phyloP scores from a whole-genome alignment of 2,888 invertebrate species.

The Dryobotodes eremita region DNA sequence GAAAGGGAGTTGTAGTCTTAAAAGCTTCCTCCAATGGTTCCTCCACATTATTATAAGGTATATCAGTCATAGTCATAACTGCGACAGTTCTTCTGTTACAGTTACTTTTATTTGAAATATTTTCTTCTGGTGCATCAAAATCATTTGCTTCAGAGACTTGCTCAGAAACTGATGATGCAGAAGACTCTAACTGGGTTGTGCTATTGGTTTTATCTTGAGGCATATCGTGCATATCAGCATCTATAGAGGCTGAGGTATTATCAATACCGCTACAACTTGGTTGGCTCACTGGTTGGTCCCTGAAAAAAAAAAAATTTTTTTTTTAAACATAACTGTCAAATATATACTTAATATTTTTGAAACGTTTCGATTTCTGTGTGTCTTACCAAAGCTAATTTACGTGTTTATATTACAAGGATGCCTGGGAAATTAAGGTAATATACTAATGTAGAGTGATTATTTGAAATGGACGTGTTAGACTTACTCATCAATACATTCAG shows the following conservation, averaged over 20 bases:
- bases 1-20: constrained; percentile 72
- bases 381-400: background rate
- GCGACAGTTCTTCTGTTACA: constrained; percentile 65
- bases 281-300: constrained; percentile 71
- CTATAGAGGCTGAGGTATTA: constrained; percentile 60
- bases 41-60: constrained; percentile 55
- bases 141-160: constrained; percentile 75
- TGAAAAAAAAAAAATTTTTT: constrained; percentile 63
- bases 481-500: constrained; percentile 88
- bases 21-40: constrained; percentile 64
- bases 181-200: constrained; percentile 70
- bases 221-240: constrained; percentile 55
- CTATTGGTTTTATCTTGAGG: constrained; percentile 62
- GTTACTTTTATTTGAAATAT: constrained; percentile 44
- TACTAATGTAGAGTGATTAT: background rate
- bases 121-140: constrained; percentile 71
- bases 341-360: background rate
- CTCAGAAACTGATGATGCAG: constrained; percentile 76
- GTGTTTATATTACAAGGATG: background rate
- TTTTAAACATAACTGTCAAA: background rate
- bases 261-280: constrained; percentile 73
- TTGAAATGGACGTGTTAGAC: constrained; percentile 50
- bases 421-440: background rate
- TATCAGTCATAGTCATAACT: constrained; percentile 80
- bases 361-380: background rate